A percentile compares a stretch with the other conserved stretches of the same genome.
These are phyloP conservation scores for Glaucomys volans DNA, from an alignment of 2,113 vertebrate genomes.

Conservation along the genomic window DNA sequence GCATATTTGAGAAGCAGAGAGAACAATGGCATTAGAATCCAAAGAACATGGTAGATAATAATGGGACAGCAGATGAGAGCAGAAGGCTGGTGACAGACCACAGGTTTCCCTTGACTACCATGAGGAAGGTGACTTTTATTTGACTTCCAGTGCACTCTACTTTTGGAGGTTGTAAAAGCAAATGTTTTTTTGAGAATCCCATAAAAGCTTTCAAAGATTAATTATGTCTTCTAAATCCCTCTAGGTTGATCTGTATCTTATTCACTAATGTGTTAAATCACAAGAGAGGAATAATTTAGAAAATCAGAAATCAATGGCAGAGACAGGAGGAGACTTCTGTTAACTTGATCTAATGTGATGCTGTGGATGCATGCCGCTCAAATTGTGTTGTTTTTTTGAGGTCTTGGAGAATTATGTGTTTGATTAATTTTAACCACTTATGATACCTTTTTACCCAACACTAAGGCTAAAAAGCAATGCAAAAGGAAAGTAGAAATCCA, in stretches of 20 bases:
- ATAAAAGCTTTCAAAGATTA: slow-evolving; percentile 66
- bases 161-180: slow-evolving; percentile 41
- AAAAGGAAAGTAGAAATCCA: background rate
- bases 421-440: background rate
- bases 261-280: slow-evolving; percentile 68
- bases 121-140: slow-evolving; percentile 2
- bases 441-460: background rate
- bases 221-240: slow-evolving; percentile 70
- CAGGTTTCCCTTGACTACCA: background rate
- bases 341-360: background rate
- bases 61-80: background rate
- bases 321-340: background rate
- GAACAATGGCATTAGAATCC: background rate
- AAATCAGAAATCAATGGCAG: slow-evolving; percentile 57
- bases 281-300: slow-evolving; percentile 66
- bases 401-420: background rate
- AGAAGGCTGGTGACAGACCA: background rate
- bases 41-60: background rate
- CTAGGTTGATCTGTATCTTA: slow-evolving; percentile 52
- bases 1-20: background rate
- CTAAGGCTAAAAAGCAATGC: background rate
- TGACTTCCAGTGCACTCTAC: background rate
- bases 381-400: slow-evolving; percentile 29
- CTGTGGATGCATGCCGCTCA: background rate
- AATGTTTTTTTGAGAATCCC: slow-evolving; percentile 38